These are phyloP conservation scores for Geotrypetes seraphini DNA, from an alignment of 2,797 vertebrate genomes.

Conservation along the genomic window DNA sequence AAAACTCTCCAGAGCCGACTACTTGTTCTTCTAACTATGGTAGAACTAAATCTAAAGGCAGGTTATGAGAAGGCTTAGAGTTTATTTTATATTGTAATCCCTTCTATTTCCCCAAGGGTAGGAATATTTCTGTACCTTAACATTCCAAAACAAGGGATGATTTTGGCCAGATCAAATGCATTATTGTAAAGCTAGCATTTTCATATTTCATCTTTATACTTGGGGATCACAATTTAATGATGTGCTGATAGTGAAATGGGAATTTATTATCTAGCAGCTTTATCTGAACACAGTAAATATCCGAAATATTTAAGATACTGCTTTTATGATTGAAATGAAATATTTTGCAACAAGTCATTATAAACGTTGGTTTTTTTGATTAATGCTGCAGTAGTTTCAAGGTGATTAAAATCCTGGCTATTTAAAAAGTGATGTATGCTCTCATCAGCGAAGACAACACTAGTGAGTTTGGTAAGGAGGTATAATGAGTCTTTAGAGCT, in stretches of 20 bases:
- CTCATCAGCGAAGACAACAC: too few relatives aligned
- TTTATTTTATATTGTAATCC: conserved; percentile 21
- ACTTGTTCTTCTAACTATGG: conserved; percentile 16
- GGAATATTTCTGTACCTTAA: background rate
- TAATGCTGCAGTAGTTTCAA: background rate
- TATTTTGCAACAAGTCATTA: background rate
- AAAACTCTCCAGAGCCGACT: conserved; percentile 27
- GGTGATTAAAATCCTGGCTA: too few relatives aligned
- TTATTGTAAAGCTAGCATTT: conserved; percentile 21
- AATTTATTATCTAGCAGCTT: conserved; percentile 17
- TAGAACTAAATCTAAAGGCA: conserved; percentile 26
- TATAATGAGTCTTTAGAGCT: too few relatives aligned
- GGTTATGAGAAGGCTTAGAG: conserved; percentile 17
- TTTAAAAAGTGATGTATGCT: too few relatives aligned
- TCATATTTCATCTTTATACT: conserved; percentile 10
- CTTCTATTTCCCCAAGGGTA: conserved; percentile 6
- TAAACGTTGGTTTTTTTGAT: background rate
- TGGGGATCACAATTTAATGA: conserved; percentile 23
- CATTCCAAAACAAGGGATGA: background rate
- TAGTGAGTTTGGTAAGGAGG: too few relatives aligned
- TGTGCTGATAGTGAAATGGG: conserved; percentile 4
- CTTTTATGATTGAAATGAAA: conserved; percentile 21
- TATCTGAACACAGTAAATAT: conserved; percentile 26
- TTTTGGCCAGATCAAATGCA: conserved; percentile 19
- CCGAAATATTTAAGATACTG: conserved; percentile 27